Evolutionary conservation across 2,113 vertebrate genomes (phyloP), one percentile per base, ranked within the genome.

Genomic region (Plecturocebus donacophilus): DNA sequence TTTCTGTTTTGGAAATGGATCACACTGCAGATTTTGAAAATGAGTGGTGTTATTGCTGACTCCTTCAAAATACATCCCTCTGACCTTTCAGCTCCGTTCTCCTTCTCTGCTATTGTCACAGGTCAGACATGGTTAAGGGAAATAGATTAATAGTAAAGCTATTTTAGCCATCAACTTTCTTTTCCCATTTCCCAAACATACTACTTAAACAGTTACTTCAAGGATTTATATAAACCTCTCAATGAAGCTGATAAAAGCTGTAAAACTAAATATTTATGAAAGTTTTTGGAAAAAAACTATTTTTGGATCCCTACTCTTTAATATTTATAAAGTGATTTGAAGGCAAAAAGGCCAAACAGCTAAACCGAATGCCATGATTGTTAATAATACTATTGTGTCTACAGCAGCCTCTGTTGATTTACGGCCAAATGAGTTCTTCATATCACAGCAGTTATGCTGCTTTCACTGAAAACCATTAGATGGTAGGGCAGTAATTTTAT

Each of bases 251-350:
- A 64, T 93, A 85, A 95, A 94, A 96, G 92, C 86, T 92, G 1
- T 71, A 64, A 80, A 79, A 54, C 47, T 97, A 97, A 95, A 96
- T 91, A 90, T 93, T 95, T 96, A 77, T 73, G 40, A 30, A 90
- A 38, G 49, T 54, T 96, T 85, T 90, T 6, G 25, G 56, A 1
- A 6, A 49, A 56, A 76, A 45, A 49, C 21, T 52, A n/a, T 79
- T 96, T 97, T 85, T 87, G 52, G 56, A 77, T 77, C 82, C 27
- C 42, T 42, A 3, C 45, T 75, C 56, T 94, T 13, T 93, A 87
- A 93, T 91, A 83, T 90, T 93, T 93, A 91, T 61, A 76, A 84
- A 82, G 70, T 80, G 79, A 49, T 70, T 79, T 90, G 76, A 96
- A 93, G 71, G 52, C 75, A 75, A 42, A 73, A 52, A 25, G 45